These are phyloP conservation scores for Meleagris gallopavo DNA, from an alignment of 2,113 vertebrate species.

Conservation along the genomic window DNA sequence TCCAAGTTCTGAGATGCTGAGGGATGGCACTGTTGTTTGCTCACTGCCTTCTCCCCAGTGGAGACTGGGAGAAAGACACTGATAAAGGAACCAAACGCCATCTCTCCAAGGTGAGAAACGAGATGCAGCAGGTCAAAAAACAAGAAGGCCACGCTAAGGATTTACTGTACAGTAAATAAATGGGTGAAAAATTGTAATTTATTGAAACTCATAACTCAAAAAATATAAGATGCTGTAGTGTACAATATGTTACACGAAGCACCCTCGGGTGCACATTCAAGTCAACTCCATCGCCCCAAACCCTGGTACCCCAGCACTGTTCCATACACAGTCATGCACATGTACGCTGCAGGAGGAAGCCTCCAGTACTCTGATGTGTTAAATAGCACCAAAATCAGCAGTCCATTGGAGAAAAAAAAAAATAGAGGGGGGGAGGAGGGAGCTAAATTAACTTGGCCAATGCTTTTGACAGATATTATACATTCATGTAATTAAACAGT, in stretches of 20 bases:
- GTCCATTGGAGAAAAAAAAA: slow-evolving; percentile 69
- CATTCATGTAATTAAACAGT: slow-evolving; percentile 86
- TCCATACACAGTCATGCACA: slow-evolving; percentile 88
- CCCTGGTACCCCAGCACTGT: slow-evolving; percentile 83
- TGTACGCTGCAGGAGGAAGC: slow-evolving; percentile 84
- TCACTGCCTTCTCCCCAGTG: not conserved
- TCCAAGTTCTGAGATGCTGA: no score
- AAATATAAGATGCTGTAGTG: slow-evolving; percentile 91
- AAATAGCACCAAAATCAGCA: slow-evolving; percentile 87
- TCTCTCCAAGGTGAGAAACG: not conserved
- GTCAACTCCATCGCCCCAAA: slow-evolving; percentile 81
- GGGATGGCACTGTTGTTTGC: not conserved
- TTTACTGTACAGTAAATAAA: slow-evolving; percentile 76
- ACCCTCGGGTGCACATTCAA: slow-evolving; percentile 87
- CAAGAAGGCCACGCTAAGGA: slow-evolving; percentile 43
- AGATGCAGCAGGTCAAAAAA: not conserved
- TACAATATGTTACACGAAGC: slow-evolving; percentile 91
- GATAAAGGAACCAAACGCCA: rapidly evolving
- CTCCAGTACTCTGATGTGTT: slow-evolving; percentile 81
- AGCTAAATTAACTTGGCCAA: slow-evolving; percentile 77
- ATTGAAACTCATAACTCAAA: slow-evolving; percentile 90
- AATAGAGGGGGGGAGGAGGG: slow-evolving; percentile 77
- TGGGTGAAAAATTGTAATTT: slow-evolving; percentile 88
- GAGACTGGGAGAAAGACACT: not conserved
- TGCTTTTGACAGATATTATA: slow-evolving; percentile 84